Percentiles rank a stretch among this genome's conserved stretches.
Conservation (phyloP, 1,140 invertebrate species). For the Dendroctonus ponderosae region DNA sequence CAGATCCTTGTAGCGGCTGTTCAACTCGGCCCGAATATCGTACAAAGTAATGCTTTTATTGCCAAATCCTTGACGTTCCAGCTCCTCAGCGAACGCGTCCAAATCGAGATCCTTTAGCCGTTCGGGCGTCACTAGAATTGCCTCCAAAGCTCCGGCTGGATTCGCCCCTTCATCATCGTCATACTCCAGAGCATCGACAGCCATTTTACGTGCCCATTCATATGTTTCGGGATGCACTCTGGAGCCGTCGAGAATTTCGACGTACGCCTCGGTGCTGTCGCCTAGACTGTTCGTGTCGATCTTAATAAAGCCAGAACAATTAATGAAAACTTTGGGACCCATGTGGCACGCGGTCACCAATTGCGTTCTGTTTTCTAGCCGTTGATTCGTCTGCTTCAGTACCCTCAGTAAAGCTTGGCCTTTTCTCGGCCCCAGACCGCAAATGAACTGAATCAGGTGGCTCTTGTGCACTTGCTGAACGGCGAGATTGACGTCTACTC, state of each 20-base stretch:
- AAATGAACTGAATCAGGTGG: slow-evolving; percentile 95
- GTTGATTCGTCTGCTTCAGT: slow-evolving; percentile 90
- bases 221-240: slow-evolving; percentile 98
- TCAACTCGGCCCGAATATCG: slow-evolving; percentile 95
- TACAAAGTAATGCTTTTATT: slow-evolving; percentile 97
- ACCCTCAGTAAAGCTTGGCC: slow-evolving; percentile 86
- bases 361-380: slow-evolving; percentile 92
- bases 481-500: slow-evolving; percentile 95
- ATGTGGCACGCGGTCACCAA: slow-evolving; percentile 93
- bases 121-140: slow-evolving; percentile 95
- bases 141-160: slow-evolving; percentile 93
- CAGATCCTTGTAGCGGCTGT: slow-evolving; percentile 93
- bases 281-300: slow-evolving; percentile 92
- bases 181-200: slow-evolving; percentile 97
- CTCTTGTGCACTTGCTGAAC: slow-evolving; percentile 84
- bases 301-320: slow-evolving; percentile 98
- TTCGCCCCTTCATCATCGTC: slow-evolving; percentile 96
- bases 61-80: slow-evolving; percentile 93
- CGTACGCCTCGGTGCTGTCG: slow-evolving; percentile 90
- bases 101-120: slow-evolving; percentile 95
- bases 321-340: slow-evolving; percentile 98
- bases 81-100: slow-evolving; percentile 97
- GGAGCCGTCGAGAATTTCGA: slow-evolving; percentile 96
- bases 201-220: slow-evolving; percentile 99
- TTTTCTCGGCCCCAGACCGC: slow-evolving; percentile 95